Base-by-base conservation (phyloP, 2,888 invertebrate genomes). In the Vandiemenella viatica region DNA sequence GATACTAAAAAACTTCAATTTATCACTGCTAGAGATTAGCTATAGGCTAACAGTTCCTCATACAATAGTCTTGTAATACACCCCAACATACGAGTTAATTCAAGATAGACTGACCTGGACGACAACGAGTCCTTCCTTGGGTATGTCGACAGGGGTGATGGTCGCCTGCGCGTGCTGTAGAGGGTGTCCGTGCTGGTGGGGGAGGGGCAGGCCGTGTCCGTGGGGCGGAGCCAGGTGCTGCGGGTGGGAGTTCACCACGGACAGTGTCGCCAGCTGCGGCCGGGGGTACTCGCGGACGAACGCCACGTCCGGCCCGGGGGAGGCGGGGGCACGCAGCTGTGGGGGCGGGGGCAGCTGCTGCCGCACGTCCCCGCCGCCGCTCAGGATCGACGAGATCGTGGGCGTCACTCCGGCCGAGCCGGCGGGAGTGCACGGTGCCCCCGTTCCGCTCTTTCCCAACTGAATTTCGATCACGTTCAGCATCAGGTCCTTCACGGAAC, bases 401-500 rank as follows among this genome's bases (percentile, higher is more conserved):
- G 76, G 75, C 6, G 74, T 67, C 48, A 69, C 68, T 37, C 54
- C 47, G 23, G 70, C 42, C 23, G 41, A 43, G 19, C 45, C 43
- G 6, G 74, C 67, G 48, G 69, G 68, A 32, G 55, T 47, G 22
- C 70, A 46, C 20, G 45, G 26, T 20, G 45, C 40, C n/a, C 54
- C 76, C 73, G 51, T 74, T 70, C 65, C 66, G 53, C 65, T 67
- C 61, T 84, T 82, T 66, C 77, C 77, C 45, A 89, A 66, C 56
- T 82, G 80, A 63, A 81, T 77, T 65, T 89, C 89, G 52, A 90
- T 90, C 50, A 89, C 82, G 59, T 84, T 84, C 56, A 80, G 73
- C 63, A 90, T 81, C 49, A 88, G 76, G 64, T 89, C 89, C 56
- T 85, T 79, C 17, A 89, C 84, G 46, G 86, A 84, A 51, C 83